These are phyloP conservation scores for Rhinolophus ferrumequinum DNA, from an alignment of 2,113 vertebrate species.

Conservation along the genomic window DNA sequence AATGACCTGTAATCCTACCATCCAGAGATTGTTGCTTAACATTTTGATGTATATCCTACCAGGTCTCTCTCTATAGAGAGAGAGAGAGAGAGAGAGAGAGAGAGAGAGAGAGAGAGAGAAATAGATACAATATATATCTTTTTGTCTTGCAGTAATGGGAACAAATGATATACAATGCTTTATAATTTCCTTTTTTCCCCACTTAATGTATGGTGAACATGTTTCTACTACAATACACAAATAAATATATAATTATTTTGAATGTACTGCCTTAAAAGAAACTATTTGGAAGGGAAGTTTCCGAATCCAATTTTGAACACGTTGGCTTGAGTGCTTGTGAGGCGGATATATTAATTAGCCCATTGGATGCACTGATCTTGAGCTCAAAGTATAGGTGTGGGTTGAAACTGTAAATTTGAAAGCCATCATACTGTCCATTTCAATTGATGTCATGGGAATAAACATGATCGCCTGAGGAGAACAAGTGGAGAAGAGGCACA, in stretches of 20 bases:
- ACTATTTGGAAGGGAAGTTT: neutral
- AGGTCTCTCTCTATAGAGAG: neutral
- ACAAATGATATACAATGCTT: constrained; percentile 5
- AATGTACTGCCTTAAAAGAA: constrained; percentile 41
- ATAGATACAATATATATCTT: no score
- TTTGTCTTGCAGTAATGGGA: neutral
- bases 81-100: no score
- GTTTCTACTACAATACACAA: neutral
- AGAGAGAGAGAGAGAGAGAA: fast-evolving
- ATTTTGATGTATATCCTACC: constrained; percentile 9
- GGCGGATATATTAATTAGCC: neutral
- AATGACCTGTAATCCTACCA: neutral
- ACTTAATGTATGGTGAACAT: neutral
- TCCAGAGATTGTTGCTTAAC: constrained; percentile 25
- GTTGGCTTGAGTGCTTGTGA: neutral
- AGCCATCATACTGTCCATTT: constrained; percentile 3
- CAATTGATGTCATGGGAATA: neutral
- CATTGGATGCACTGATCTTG: neutral
- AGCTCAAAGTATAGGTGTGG: neutral
- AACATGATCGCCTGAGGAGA: neutral
- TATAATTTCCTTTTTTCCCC: neutral
- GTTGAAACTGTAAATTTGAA: neutral
- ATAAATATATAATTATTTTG: constrained; percentile 29
- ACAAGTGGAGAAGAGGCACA: neutral
- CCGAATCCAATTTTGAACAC: neutral